Evolutionary conservation across 2,888 invertebrate genomes (phyloP).

Genomic region (Nezara viridula): DNA sequence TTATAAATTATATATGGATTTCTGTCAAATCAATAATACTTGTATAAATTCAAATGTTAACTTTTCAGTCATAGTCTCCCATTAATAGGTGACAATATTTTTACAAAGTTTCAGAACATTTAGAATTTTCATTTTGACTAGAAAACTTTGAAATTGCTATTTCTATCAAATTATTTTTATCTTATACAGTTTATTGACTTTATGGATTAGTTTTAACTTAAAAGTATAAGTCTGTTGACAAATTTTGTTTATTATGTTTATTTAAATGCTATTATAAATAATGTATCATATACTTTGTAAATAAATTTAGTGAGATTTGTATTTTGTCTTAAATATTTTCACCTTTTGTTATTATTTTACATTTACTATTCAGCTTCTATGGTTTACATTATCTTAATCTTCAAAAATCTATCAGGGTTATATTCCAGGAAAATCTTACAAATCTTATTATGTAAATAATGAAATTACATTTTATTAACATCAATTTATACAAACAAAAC

Average conservation of each 20-base stretch:
- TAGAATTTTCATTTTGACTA: neutral
- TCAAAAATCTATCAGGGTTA: too few species aligned
- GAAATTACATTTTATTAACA: too few species aligned
- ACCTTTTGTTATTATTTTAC: too few species aligned
- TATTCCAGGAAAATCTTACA: too few species aligned
- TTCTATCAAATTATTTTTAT: slow-evolving; percentile 4
- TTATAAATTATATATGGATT: neutral
- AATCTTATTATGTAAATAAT: too few species aligned
- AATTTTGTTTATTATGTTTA: slow-evolving; percentile 22
- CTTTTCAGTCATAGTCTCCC: neutral
- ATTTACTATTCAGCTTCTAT: too few species aligned
- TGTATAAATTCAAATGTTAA: neutral
- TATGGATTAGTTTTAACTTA: slow-evolving; percentile 5
- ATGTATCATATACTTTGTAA: slow-evolving; percentile 45
- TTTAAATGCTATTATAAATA: slow-evolving; percentile 24
- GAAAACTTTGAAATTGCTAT: neutral
- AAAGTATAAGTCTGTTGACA: slow-evolving; percentile 27
- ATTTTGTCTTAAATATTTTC: neutral
- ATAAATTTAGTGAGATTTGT: slow-evolving; percentile 41
- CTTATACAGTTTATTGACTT: slow-evolving; percentile 12
- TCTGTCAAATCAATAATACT: neutral
- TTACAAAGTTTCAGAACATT: neutral
- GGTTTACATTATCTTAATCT: too few species aligned
- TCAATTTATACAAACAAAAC: too few species aligned
- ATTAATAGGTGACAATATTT: neutral